Base-by-base conservation (phyloP, 2,888 invertebrate species). In the Automeris io region DNA sequence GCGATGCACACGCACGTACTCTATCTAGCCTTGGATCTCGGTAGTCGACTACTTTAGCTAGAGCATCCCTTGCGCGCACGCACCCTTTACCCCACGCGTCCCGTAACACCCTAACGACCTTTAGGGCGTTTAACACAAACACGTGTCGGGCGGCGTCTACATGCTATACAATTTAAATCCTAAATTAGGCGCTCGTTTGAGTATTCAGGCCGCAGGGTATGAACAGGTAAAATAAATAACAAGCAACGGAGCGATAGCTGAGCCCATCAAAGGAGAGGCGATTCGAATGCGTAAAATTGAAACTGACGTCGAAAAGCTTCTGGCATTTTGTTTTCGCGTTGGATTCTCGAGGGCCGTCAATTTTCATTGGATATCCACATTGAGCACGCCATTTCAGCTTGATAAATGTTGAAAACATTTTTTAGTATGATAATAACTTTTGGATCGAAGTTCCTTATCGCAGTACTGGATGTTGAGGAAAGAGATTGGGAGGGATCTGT, bases 281-380 rank as follows among this genome's bases (percentile, higher is more conserved):
- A 29, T 16, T n/a, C 29, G 16, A 29, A 29, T 29, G 29, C 29
- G 29, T 29, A 29, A 29, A 29, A 29, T 29, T 29, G 29, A 29
- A 29, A 29, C 29, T 29, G 29, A 29, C 29, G 29, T 29, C 16
- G 16, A 29, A 29, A 16, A 29, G 29, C 29, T 29, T 29, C 29
- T 16, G 29, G 16, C 16, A 3, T 29, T 29, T 29, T 29, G 7
- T 29, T 29, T 29, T 29, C 29, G n/a, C n/a, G 29, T 29, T 29
- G 29, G n/a, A 8, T 29, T 16, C 29, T 29, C 29, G 13, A 29
- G 29, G 29, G 13, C 29, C 16, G 13, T 16, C 16, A 29, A 29
- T n/a, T 29, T 29, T 29, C n/a, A 13, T 29, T 16, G 16, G 13
- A 16, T 29, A 29, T 16, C n/a, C n/a, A 16, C 16, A 29, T 29